phyloP scores from a whole-genome alignment of 2,888 invertebrate species.

The Heliconius aoede region DNA sequence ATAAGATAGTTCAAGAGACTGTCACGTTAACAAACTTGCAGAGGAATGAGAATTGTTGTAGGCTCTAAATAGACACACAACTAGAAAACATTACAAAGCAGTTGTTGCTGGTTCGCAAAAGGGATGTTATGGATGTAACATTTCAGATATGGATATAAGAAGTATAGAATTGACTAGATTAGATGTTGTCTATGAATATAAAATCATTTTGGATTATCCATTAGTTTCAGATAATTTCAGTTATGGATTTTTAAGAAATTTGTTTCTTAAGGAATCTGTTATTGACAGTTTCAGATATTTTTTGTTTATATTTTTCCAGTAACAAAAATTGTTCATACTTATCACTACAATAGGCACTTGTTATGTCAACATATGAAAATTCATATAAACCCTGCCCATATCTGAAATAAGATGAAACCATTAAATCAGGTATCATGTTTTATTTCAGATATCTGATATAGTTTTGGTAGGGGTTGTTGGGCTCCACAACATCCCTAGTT shows the following conservation, averaged over 20 bases:
- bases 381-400: not conserved
- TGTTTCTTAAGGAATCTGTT: not conserved
- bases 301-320: too few relatives aligned
- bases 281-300: too few relatives aligned
- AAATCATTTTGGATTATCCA: not conserved
- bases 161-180: too few relatives aligned
- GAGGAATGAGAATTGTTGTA: slow-evolving; percentile 4
- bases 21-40: slow-evolving; percentile 5
- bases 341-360: not conserved
- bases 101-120: not conserved
- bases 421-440: not conserved
- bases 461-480: not conserved
- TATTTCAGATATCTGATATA: not conserved
- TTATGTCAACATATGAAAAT: too few relatives aligned
- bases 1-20: not conserved
- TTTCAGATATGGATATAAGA: not conserved
- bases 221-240: not conserved
- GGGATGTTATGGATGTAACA: not conserved
- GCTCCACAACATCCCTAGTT: slow-evolving; percentile 1
- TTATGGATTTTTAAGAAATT: not conserved
- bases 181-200: not conserved
- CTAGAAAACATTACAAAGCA: not conserved
- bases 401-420: too few relatives aligned
- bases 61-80: not conserved
- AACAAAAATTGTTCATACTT: not conserved